These are phyloP conservation scores for Orussus abietinus DNA, from an alignment of 1,140 invertebrate species.

Conservation along the genomic window DNA sequence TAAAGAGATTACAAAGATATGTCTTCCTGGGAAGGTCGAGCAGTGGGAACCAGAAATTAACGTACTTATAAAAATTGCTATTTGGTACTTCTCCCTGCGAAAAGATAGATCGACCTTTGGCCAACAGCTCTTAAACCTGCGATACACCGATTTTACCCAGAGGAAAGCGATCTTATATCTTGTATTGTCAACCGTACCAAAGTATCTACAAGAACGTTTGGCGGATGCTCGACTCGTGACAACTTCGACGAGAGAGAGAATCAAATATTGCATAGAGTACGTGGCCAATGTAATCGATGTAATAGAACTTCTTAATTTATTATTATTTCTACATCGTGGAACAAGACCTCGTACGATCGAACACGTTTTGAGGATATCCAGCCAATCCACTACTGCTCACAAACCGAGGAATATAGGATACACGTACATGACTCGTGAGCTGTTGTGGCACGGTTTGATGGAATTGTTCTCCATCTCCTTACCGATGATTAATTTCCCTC, in stretches of 20 bases:
- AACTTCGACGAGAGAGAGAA: slow-evolving; percentile 9
- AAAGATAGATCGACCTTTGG: slow-evolving; percentile 42
- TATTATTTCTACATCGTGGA: slow-evolving; percentile 42
- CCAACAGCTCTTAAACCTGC: slow-evolving; percentile 43
- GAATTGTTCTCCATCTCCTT: slow-evolving; percentile 42
- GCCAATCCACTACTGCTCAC: slow-evolving; percentile 27
- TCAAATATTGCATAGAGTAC: slow-evolving; percentile 25
- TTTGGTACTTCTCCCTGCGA: slow-evolving; percentile 45
- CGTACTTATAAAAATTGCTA: slow-evolving; percentile 32
- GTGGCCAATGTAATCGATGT: slow-evolving; percentile 25
- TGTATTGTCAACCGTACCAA: slow-evolving; percentile 32
- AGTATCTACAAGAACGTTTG: slow-evolving; percentile 36
- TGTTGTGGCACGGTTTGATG: slow-evolving; percentile 49
- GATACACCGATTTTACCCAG: slow-evolving; percentile 34
- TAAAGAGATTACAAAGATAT: slow-evolving; percentile 32
- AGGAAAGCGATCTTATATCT: slow-evolving; percentile 39
- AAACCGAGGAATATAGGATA: slow-evolving; percentile 46
- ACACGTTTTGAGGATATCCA: slow-evolving; percentile 35
- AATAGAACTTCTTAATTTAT: slow-evolving; percentile 40
- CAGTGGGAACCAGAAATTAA: slow-evolving; percentile 45
- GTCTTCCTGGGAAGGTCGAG: slow-evolving; percentile 30
- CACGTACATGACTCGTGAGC: slow-evolving; percentile 49
- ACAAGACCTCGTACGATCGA: slow-evolving; percentile 40
- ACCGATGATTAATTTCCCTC: slow-evolving; percentile 45
- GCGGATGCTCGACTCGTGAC: slow-evolving; percentile 17